Evolutionary conservation across 1,140 invertebrate species (phyloP).

Genomic region (Drosophila rufa): DNA sequence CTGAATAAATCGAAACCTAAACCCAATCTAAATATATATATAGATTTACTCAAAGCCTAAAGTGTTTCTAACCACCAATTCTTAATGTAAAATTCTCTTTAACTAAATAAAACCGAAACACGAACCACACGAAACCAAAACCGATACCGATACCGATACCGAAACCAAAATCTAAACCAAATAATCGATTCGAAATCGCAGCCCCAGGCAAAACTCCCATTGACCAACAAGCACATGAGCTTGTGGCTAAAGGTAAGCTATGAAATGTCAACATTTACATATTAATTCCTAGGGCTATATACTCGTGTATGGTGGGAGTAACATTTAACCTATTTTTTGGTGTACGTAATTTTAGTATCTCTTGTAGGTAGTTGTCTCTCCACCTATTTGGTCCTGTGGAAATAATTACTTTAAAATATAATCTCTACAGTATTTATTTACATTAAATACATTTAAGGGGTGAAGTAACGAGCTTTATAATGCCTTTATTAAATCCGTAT

Average conservation of each 20-base stretch:
- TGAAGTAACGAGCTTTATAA: no score
- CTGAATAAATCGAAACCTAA: slow-evolving; percentile 25
- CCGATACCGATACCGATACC: slow-evolving; percentile 19
- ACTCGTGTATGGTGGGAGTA: background rate
- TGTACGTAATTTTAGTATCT: background rate
- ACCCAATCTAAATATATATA: slow-evolving; percentile 29
- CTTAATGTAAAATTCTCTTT: slow-evolving; percentile 61
- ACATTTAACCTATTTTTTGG: background rate
- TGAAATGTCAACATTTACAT: slow-evolving; percentile 22
- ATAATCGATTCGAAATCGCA: slow-evolving; percentile 55
- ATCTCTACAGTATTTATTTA: background rate
- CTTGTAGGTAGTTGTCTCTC: background rate
- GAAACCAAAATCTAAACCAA: slow-evolving; percentile 43
- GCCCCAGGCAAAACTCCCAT: slow-evolving; percentile 42
- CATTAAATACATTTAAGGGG: background rate
- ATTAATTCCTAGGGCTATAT: background rate
- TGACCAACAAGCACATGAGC: slow-evolving; percentile 55
- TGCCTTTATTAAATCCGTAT: background rate
- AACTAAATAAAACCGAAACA: slow-evolving; percentile 50
- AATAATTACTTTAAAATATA: background rate
- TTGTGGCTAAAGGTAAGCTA: slow-evolving; percentile 66
- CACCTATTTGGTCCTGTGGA: background rate
- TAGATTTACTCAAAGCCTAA: slow-evolving; percentile 38
- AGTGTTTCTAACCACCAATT: slow-evolving; percentile 68
- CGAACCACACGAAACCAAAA: slow-evolving; percentile 46